Conservation (phyloP, 1,140 invertebrate species). For the Saccostrea echinata region DNA sequence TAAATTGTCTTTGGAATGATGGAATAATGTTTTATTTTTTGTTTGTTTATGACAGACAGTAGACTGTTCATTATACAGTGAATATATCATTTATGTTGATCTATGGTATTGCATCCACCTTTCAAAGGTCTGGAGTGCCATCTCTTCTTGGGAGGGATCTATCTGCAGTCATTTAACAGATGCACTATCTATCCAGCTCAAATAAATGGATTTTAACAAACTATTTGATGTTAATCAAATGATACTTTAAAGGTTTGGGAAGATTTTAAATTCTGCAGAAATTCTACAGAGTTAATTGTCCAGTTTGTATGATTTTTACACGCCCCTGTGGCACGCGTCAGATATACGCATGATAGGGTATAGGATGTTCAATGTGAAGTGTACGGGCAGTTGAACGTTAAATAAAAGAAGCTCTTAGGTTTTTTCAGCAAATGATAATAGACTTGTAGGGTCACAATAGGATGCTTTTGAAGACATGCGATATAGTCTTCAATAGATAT, state of each 20-base stretch:
- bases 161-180: background rate
- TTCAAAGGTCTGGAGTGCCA: background rate
- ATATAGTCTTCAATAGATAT: conserved; percentile 2
- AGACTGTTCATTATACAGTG: background rate
- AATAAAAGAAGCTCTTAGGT: background rate
- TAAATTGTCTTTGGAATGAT: too few species aligned
- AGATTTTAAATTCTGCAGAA: background rate
- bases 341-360: background rate
- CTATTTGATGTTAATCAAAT: conserved; percentile 19
- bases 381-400: background rate
- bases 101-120: background rate
- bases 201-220: background rate
- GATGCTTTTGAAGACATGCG: background rate
- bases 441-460: background rate
- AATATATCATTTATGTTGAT: background rate
- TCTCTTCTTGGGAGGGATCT: background rate
- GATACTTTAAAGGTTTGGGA: background rate
- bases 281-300: conserved; percentile 31
- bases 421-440: background rate
- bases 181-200: background rate
- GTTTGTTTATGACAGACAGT: too few species aligned
- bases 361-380: background rate
- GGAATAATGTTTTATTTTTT: too few species aligned
- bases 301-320: conserved; percentile 27
- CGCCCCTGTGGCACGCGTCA: background rate